Evolutionary conservation across 2,888 invertebrate species (phyloP).

Genomic region (Pomacea canaliculata): DNA sequence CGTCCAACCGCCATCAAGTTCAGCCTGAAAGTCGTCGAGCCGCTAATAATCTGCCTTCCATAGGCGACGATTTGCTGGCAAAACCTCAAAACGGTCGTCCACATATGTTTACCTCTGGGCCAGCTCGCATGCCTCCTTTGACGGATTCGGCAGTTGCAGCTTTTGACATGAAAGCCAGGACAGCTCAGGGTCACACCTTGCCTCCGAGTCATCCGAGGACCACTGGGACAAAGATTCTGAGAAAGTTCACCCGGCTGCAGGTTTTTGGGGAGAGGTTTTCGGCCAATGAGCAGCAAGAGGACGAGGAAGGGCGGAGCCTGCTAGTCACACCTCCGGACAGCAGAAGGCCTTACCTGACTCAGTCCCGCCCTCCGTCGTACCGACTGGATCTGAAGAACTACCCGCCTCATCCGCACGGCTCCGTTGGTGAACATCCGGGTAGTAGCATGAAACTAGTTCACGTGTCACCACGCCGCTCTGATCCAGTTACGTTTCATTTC

Average conservation of each 20-base stretch:
- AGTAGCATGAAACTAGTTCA: background rate
- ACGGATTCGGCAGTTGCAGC: no score
- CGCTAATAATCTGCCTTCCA: no score
- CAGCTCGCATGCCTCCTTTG: no score
- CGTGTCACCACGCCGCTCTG: background rate
- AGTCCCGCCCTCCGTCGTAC: slow-evolving; percentile 27
- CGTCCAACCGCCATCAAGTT: no score
- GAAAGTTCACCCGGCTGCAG: slow-evolving; percentile 15
- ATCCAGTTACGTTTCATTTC: slow-evolving; percentile 14
- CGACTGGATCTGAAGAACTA: slow-evolving; percentile 30
- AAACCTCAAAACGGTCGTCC: no score
- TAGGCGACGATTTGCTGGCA: no score
- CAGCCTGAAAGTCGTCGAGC: no score
- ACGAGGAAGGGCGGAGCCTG: background rate
- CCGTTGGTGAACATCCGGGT: background rate
- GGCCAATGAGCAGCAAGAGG: background rate
- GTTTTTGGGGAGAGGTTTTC: slow-evolving; percentile 16
- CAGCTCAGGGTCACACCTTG: no score
- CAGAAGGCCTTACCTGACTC: slow-evolving; percentile 15
- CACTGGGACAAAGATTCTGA: background rate
- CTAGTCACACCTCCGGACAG: background rate
- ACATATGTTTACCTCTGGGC: no score
- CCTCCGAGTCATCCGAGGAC: no score
- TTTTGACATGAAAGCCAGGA: no score
- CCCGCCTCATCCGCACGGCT: slow-evolving; percentile 17